phyloP scores from a whole-genome alignment of 2,797 vertebrate genomes.

The Sphenodon punctatus region DNA sequence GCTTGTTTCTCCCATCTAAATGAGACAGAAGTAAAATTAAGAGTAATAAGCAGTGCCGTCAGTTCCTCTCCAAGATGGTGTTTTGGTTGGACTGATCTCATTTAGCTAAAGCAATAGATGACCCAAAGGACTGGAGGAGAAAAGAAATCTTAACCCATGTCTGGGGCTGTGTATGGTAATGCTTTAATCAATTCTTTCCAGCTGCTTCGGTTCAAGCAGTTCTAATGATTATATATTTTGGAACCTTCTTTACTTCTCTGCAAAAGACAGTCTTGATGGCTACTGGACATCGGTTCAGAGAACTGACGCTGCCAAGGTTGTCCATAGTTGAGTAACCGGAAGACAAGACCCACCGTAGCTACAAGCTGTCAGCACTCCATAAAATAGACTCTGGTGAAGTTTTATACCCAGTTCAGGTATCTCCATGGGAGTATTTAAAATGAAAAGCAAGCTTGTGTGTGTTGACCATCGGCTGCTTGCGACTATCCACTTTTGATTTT shows the following conservation, averaged over 20 bases:
- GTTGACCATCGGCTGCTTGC: rapidly evolving
- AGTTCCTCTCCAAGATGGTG: too few relatives aligned
- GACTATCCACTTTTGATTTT: rapidly evolving
- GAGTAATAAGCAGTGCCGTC: background rate
- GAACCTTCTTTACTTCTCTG: too few relatives aligned
- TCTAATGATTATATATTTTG: too few relatives aligned
- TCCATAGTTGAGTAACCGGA: too few relatives aligned
- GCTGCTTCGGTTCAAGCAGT: background rate
- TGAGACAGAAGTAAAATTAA: background rate
- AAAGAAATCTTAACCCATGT: background rate
- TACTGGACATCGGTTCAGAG: too few relatives aligned
- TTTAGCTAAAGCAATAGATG: background rate
- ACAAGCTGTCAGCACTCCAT: too few relatives aligned
- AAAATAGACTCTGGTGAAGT: too few relatives aligned
- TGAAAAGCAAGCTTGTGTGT: rapidly evolving
- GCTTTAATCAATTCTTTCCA: background rate
- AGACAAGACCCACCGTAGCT: too few relatives aligned
- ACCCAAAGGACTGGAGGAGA: background rate
- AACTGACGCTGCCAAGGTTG: too few relatives aligned
- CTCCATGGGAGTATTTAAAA: background rate
- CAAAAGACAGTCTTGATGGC: too few relatives aligned
- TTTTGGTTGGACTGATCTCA: background rate
- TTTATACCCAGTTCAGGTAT: too few relatives aligned
- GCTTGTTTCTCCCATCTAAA: background rate
- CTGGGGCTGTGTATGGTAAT: too few relatives aligned